A percentile compares a stretch with the other conserved stretches of the same genome.
These are phyloP conservation scores for Oegoconia quadripuncta DNA, from an alignment of 2,888 invertebrate genomes.

Conservation along the genomic window DNA sequence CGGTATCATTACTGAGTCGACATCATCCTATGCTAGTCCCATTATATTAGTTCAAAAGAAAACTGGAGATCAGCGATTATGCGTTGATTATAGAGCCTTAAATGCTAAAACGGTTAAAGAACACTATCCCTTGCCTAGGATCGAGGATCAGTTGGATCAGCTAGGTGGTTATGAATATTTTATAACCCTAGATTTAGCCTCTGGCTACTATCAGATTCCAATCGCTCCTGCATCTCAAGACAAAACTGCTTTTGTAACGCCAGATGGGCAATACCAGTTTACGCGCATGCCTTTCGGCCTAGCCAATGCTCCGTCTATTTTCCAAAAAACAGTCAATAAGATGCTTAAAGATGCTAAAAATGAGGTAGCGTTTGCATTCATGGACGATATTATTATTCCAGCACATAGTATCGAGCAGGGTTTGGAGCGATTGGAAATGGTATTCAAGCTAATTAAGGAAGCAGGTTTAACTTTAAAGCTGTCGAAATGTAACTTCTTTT, in stretches of 20 bases:
- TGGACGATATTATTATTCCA: conserved; percentile 16
- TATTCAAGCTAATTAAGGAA: conserved; percentile 15
- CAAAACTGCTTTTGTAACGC: no score
- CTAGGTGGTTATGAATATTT: conserved; percentile 5
- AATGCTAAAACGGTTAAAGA: conserved; percentile 7
- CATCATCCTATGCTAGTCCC: conserved; percentile 29
- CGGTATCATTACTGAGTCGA: conserved; percentile 11
- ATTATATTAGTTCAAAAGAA: conserved; percentile 29
- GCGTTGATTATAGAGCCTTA: conserved; percentile 6
- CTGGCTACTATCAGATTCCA: no score
- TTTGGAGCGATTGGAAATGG: conserved; percentile 8
- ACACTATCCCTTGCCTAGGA: conserved; percentile 10
- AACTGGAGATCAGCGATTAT: conserved; percentile 6
- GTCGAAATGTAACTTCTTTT: conserved; percentile 22
- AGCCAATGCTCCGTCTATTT: no score
- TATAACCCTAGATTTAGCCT: conserved; percentile 7
- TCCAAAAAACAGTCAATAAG: conserved; percentile 10
- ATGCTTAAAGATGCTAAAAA: conserved; percentile 5
- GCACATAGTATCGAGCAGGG: conserved; percentile 5
- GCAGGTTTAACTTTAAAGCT: conserved; percentile 20
- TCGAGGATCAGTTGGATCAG: conserved; percentile 8
- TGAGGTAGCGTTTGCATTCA: conserved; percentile 9
- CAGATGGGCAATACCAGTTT: no score
- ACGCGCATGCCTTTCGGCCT: no score
- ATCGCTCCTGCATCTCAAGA: no score